Conservation (phyloP, 2,888 invertebrate genomes). For the Drosophila dives region DNA sequence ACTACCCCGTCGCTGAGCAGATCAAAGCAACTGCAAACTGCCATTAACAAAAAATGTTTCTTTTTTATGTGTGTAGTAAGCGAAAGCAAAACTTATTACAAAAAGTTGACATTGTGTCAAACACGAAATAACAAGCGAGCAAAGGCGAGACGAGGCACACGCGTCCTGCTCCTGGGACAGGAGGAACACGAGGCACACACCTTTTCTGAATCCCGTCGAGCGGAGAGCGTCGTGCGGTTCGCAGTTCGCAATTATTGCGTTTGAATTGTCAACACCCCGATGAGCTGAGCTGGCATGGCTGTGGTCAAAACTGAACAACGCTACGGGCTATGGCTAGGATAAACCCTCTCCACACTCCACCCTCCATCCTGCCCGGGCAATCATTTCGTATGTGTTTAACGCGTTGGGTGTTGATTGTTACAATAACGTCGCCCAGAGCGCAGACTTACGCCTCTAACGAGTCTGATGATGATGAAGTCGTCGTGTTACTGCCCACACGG, state of each 20-base stretch:
- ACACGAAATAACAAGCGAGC: constrained; percentile 66
- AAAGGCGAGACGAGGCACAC: constrained; percentile 47
- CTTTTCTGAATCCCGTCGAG: constrained; percentile 58
- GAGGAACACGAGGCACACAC: constrained; percentile 55
- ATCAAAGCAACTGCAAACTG: constrained; percentile 76
- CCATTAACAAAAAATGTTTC: constrained; percentile 44
- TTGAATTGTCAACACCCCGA: constrained; percentile 81
- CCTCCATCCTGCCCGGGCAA: constrained; percentile 37
- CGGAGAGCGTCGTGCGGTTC: constrained; percentile 63
- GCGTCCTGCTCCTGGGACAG: constrained; percentile 36
- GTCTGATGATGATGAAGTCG: constrained; percentile 45
- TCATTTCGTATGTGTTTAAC: constrained; percentile 68
- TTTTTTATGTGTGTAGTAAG: constrained; percentile 29
- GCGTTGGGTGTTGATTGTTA: constrained; percentile 78
- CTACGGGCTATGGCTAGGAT: constrained; percentile 53
- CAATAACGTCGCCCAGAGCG: constrained; percentile 76
- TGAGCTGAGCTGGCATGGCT: constrained; percentile 49
- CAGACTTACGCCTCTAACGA: constrained; percentile 78
- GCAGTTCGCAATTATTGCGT: constrained; percentile 79
- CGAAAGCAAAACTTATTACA: constrained; percentile 76
- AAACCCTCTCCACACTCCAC: neutral
- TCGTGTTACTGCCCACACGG: constrained; percentile 42
- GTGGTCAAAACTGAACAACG: constrained; percentile 72
- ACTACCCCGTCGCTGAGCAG: constrained; percentile 61
- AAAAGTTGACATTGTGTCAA: constrained; percentile 80